Evolutionary conservation across 2,888 invertebrate species (phyloP).

Genomic region (Epinotia brunnichana): DNA sequence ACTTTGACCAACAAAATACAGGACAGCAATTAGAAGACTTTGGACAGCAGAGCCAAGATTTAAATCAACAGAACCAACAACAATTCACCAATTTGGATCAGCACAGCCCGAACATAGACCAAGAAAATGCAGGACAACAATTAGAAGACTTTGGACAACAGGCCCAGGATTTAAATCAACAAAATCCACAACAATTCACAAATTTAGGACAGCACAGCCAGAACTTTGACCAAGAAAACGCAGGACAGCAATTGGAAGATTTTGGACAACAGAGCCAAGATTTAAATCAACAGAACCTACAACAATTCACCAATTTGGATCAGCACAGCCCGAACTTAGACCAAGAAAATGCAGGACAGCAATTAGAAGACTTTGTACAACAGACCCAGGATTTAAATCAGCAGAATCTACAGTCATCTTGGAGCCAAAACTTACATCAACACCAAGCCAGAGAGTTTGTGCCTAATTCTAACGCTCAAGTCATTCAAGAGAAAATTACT

Average conservation of each 20-base stretch:
- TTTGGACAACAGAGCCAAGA: conserved; percentile 3
- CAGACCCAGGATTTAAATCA: conserved; percentile 32
- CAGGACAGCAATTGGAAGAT: background rate
- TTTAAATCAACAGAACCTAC: background rate
- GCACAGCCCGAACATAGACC: background rate
- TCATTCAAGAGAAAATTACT: conserved; percentile 30
- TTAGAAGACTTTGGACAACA: conserved; percentile 7
- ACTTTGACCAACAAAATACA: conserved; percentile 49
- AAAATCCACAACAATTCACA: background rate
- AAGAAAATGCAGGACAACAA: background rate
- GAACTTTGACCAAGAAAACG: conserved; percentile 11
- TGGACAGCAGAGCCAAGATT: conserved; percentile 29
- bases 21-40: conserved; percentile 49
- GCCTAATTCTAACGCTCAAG: conserved; percentile 22
- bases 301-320: background rate
- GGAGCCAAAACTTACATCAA: conserved; percentile 29
- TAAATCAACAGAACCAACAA: conserved; percentile 12
- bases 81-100: background rate
- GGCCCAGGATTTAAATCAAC: background rate
- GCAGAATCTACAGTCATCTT: conserved; percentile 23
- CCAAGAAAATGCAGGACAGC: background rate
- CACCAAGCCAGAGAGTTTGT: conserved; percentile 33
- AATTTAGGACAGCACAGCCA: conserved; percentile 10
- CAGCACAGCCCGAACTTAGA: too few species aligned
- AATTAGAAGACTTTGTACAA: conserved; percentile 35